Evolutionary conservation across 1,140 invertebrate species (phyloP).

Genomic region (Zeugodacus cucurbitae): DNA sequence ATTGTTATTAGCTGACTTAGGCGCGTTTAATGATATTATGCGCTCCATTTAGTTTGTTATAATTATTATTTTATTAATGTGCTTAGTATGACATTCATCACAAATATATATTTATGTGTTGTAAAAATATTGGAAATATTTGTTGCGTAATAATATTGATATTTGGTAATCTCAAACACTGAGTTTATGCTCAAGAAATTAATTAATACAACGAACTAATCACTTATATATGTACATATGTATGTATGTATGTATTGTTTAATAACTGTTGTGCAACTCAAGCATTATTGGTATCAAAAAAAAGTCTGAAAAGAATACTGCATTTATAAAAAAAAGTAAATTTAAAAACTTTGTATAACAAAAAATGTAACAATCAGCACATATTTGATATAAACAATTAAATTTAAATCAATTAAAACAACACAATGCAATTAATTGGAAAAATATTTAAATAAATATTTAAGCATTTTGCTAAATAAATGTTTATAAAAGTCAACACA

Average conservation of each 20-base stretch:
- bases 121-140: background rate
- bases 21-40: background rate
- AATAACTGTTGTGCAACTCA: no score
- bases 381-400: background rate
- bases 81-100: background rate
- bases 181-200: background rate
- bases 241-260: background rate
- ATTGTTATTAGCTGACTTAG: background rate
- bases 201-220: background rate
- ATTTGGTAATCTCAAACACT: background rate
- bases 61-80: background rate
- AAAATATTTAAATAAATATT: background rate
- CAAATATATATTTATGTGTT: background rate
- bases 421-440: background rate
- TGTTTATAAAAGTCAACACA: no score
- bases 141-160: background rate
- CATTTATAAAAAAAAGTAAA: background rate
- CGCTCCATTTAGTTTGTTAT: background rate
- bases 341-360: background rate
- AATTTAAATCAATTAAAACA: background rate
- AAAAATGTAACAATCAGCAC: background rate
- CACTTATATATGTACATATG: background rate
- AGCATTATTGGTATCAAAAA: background rate
- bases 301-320: background rate
- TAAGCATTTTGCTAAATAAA: background rate